A percentile compares a stretch with the other conserved stretches of the same genome.
Evolutionary conservation across 2,113 vertebrate genomes (phyloP).

Genomic region (Coreoperca whiteheadi): DNA sequence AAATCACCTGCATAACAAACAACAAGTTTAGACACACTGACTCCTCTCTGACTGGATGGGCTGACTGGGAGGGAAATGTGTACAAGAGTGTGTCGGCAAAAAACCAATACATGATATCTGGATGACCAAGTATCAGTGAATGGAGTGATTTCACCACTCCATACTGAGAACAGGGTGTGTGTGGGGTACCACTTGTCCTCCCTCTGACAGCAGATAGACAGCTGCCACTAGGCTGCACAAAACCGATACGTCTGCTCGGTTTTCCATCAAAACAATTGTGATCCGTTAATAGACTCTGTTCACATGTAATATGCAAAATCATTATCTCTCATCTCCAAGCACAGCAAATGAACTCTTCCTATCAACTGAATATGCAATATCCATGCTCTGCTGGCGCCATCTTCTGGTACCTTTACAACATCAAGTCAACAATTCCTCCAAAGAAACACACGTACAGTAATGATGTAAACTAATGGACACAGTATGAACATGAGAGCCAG

Average conservation of each 20-base stretch:
- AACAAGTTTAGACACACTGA: conserved; percentile 84
- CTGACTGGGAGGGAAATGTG: conserved; percentile 62
- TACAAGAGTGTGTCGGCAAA: conserved; percentile 46
- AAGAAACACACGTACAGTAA: not conserved
- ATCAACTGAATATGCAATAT: not conserved
- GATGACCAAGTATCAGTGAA: conserved; percentile 56
- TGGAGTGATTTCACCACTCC: conserved; percentile 60
- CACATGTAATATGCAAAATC: not conserved
- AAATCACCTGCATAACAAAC: conserved; percentile 89
- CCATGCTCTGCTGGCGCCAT: conserved; percentile 47
- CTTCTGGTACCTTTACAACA: conserved; percentile 55
- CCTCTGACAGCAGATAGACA: not conserved
- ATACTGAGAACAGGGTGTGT: conserved; percentile 23
- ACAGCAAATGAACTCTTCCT: not conserved
- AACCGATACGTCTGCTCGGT: not conserved
- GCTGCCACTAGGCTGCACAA: not conserved
- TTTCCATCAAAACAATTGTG: not conserved
- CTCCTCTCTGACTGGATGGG: conserved; percentile 66
- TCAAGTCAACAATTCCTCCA: not conserved
- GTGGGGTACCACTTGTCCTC: not conserved
- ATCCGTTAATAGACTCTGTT: not conserved
- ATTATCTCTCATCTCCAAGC: not conserved
- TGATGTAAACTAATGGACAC: conserved; percentile 17
- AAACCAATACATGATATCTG: conserved; percentile 64
- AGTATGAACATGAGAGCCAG: not conserved